Base-by-base conservation (phyloP, 2,888 invertebrate species). In the Dermolepida albohirtum region DNA sequence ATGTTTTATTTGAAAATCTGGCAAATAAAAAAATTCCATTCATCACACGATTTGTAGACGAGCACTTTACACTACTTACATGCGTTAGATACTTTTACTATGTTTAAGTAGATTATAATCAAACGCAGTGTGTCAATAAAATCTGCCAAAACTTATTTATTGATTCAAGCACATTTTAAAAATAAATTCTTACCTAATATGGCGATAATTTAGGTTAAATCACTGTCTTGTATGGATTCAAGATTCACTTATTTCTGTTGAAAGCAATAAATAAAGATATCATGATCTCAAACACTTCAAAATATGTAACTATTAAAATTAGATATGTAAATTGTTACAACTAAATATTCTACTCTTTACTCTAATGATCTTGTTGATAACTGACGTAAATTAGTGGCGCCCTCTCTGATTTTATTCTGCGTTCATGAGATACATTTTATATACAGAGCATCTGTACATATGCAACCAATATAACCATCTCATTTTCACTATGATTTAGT, bases 111-210 rank as follows among this genome's bases (percentile, higher is more conserved):
- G 14, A 29, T 44, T 16, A 54, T 40, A 16, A 54, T 54, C 40
- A 40, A 54, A 40, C 40, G 17, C 14, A 54, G 12, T 41, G 14
- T 47, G 47, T 16, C 8, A n/a, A 49, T 57, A 43, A 66, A 66
- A 66, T 59, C 41, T 51, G 59, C 62, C 59, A 62, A 69, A 69
- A 59, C 62, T 50, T 65, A 64, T 52, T 47, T 57, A 69, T 69
- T 54, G 69, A 69, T 69, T 62, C 43, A 59, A 52, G 59, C 50
- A 44, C 17, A 52, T 43, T 68, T 68, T 65, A 69, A 66, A 69
- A 69, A 69, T 69, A 69, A 65, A 66, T 66, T 66, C 69, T 69
- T 66, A 69, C 69, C 69, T 69, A 66, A 63, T 66, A 66, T 55
- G 69, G 66, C 66, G 66, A 65, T 69, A 69, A 69, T 69, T 57